These are phyloP conservation scores for Furnarius figulus DNA, from an alignment of 2,113 vertebrate genomes.

Conservation along the genomic window DNA sequence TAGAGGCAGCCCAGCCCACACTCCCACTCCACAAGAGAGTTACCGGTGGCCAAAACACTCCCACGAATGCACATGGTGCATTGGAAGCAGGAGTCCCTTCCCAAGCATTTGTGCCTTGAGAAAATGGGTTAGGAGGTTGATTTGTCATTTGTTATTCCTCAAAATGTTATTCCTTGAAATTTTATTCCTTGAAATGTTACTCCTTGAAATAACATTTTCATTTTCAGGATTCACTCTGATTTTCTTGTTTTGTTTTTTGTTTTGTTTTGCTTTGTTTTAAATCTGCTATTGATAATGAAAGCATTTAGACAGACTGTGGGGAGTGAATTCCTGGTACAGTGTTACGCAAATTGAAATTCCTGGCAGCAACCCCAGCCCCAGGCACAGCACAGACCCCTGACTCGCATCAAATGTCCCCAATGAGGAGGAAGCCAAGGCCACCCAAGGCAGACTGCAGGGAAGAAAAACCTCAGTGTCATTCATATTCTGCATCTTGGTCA, in stretches of 20 bases:
- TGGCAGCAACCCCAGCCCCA: background rate
- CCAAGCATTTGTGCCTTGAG: background rate
- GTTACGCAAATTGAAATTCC: background rate
- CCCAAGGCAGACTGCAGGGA: background rate
- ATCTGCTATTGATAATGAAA: background rate
- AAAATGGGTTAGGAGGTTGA: background rate
- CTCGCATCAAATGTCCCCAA: background rate
- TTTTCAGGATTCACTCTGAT: background rate
- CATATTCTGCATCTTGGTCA: fast-evolving
- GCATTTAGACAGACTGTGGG: fast-evolving
- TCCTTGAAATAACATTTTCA: background rate
- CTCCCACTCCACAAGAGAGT: background rate
- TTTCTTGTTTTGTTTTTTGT: background rate
- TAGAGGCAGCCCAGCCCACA: background rate
- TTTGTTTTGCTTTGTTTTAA: background rate
- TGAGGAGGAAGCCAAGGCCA: background rate
- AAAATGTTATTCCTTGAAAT: background rate
- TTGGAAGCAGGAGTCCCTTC: background rate
- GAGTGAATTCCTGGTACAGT: background rate
- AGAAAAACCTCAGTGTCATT: background rate
- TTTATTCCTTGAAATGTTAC: background rate
- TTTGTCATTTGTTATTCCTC: background rate
- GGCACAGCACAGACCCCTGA: background rate
- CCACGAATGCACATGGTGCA: fast-evolving
- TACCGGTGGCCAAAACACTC: background rate